Percentiles rank a stretch among this genome's conserved stretches.
Conservation (phyloP, 2,888 invertebrate species). For the Calameuta filiformis region DNA sequence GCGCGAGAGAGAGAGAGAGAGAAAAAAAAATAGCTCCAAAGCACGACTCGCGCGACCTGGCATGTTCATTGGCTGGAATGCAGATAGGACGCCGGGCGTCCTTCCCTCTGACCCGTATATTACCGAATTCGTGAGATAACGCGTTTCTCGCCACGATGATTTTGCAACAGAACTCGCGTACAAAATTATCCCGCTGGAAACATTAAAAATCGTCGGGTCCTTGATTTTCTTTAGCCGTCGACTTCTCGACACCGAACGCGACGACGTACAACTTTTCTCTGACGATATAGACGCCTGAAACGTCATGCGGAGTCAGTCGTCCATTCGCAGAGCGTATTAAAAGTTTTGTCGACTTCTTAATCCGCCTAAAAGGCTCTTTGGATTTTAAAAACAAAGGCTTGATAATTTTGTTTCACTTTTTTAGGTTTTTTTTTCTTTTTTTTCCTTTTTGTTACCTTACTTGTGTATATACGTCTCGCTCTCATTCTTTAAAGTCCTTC, state of each 20-base stretch:
- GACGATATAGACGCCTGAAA: not conserved
- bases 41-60: constrained; percentile 34
- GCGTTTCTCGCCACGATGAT: not conserved
- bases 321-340: not conserved
- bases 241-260: not conserved
- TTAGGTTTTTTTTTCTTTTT: no score
- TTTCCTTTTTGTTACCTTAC: not conserved
- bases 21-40: constrained; percentile 11
- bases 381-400: not conserved
- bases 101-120: not conserved
- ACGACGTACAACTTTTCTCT: not conserved
- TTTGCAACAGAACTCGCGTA: not conserved
- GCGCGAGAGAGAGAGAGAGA: constrained; percentile 6
- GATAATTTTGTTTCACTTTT: not conserved
- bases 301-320: not conserved
- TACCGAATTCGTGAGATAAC: constrained; percentile 3
- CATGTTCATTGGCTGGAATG: constrained; percentile 56
- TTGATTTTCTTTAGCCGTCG: not conserved
- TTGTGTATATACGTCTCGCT: not conserved
- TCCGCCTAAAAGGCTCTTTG: not conserved
- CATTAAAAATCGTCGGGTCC: not conserved
- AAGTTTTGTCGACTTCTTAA: not conserved
- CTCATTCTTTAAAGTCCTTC: not conserved
- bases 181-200: not conserved
- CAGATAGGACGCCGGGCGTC: constrained; percentile 35